A percentile compares a stretch with the other conserved stretches of the same genome.
These are phyloP conservation scores for Porites lobata DNA, from an alignment of 92 coral and sea anemone genomes.

Conservation along the genomic window DNA sequence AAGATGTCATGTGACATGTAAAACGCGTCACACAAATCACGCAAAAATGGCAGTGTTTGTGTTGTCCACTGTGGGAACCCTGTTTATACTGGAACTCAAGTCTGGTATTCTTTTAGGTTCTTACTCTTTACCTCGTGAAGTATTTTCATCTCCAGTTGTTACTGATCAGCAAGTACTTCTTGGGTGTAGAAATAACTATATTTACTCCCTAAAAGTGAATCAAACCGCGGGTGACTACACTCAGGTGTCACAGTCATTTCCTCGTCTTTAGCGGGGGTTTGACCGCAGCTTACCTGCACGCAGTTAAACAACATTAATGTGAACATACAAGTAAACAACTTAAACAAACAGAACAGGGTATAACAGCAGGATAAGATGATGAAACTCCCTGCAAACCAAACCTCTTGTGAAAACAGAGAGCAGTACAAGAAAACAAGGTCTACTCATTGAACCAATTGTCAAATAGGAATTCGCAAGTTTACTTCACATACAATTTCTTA, in stretches of 20 bases:
- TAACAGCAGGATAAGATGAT: too few relatives aligned
- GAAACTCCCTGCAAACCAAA: too few relatives aligned
- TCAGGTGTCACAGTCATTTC: not conserved
- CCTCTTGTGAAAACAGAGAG: too few relatives aligned
- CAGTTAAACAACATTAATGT: too few relatives aligned
- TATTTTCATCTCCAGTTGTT: conserved; percentile 95
- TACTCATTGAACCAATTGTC: too few relatives aligned
- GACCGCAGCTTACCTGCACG: too few relatives aligned
- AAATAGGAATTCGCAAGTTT: too few relatives aligned
- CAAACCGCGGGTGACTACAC: not conserved
- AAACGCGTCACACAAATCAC: not conserved
- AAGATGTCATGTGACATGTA: not conserved
- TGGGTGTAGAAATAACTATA: conserved; percentile 90
- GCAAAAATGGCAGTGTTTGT: conserved; percentile 51
- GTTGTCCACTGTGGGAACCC: conserved; percentile 81
- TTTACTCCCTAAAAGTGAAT: conserved; percentile 74
- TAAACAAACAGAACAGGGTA: too few relatives aligned
- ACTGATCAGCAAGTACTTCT: conserved; percentile 65
- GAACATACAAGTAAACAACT: too few relatives aligned
- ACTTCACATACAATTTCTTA: too few relatives aligned
- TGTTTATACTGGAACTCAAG: conserved; percentile 65
- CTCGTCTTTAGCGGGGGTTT: too few relatives aligned
- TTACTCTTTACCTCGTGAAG: conserved; percentile 86
- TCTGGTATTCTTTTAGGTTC: conserved; percentile 68
- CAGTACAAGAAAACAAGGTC: too few relatives aligned